These are phyloP conservation scores for Squalus acanthias DNA, from an alignment of 2,797 vertebrate species.

Conservation along the genomic window DNA sequence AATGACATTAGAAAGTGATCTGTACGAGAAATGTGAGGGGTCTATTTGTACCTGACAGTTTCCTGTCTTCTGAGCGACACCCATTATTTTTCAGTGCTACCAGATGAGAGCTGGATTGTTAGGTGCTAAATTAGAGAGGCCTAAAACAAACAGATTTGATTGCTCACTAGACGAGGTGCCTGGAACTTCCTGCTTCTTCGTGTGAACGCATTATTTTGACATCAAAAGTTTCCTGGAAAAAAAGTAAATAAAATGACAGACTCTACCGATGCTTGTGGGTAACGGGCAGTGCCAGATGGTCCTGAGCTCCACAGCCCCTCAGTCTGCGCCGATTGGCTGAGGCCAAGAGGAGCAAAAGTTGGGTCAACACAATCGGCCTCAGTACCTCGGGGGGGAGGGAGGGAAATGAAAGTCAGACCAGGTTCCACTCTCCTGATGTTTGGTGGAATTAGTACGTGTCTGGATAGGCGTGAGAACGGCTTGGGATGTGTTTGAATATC, in stretches of 20 bases:
- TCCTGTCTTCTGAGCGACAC: background rate
- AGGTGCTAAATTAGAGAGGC: background rate
- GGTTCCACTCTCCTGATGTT: background rate
- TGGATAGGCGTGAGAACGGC: background rate
- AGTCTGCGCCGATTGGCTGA: background rate
- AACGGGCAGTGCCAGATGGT: background rate
- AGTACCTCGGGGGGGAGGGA: too few species aligned
- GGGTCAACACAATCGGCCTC: too few species aligned
- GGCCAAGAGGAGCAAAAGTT: background rate
- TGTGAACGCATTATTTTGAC: background rate
- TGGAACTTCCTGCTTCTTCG: background rate
- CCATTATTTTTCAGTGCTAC: background rate
- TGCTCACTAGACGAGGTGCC: background rate
- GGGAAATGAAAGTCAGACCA: background rate
- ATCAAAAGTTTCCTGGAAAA: background rate
- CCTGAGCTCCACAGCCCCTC: background rate
- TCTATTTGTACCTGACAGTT: background rate
- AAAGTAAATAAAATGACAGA: background rate
- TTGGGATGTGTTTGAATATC: background rate
- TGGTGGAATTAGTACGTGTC: background rate
- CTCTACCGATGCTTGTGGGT: background rate
- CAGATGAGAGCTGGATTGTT: background rate
- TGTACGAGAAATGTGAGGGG: background rate
- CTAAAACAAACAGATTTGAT: constrained; percentile 10
- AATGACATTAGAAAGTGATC: background rate